Evolutionary conservation across 1,140 invertebrate species (phyloP), one percentile per base, ranked within the genome.

Genomic region (Aphelinus certus): DNA sequence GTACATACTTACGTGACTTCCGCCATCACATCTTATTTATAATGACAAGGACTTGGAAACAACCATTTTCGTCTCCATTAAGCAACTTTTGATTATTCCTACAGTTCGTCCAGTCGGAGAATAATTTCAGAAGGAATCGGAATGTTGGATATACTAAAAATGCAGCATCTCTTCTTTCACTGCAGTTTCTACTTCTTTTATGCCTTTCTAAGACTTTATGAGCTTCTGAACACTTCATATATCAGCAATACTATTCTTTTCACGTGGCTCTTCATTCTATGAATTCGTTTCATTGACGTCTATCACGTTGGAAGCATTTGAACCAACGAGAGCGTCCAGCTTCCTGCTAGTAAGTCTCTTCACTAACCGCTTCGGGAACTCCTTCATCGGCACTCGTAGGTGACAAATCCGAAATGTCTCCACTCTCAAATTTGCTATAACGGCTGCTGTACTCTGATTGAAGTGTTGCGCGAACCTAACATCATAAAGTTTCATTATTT

Each of bases 381-480:
- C 85, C 85, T 2, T 84, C 77, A 69, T 83, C 83, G 61, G 82
- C 82, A 60, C 83, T 84, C 46, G 85, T 83, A 47, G 84, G 83
- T 65, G 85, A 85, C 68, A 85, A 79, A 71, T 84, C 77, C 26
- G 26, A 26, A 62, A 86, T 69, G 55, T 87, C 85, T n/a, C 83
- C 84, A 57, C 80, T 83, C 42, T 88, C 87, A 55, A 79, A 86
- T 71, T 87, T 87, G n/a, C 83, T 88, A 58, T 81, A 88, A 43
- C 85, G 84, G 63, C 78, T 86, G 65, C 65, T 85, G 51, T 86
- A 88, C 3, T 88, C 87, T 4, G 82, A 78, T 66, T 84, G 81
- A 55, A 88, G 56, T 47, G 82, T 74, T 65, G 76, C 79, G 77
- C 82, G 81, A 46, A 84, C 77, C 87, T 88, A 56, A 10, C 77